Base-by-base conservation (phyloP, 1,140 invertebrate species). In the Anoplolepis gracilipes region DNA sequence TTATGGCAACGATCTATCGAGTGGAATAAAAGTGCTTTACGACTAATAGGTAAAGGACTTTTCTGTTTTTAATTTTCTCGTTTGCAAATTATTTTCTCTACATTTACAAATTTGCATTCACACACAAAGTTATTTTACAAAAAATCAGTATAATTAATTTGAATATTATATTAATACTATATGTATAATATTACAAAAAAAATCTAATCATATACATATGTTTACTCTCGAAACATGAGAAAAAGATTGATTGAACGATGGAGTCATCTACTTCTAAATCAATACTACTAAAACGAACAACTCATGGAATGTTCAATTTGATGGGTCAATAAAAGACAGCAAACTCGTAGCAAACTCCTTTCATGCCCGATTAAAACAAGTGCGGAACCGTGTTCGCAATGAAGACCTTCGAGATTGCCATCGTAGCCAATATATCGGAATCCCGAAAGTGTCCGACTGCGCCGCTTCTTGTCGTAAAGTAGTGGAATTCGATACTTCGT, bases 291-390 rank as follows among this genome's bases (percentile, higher is more conserved):
- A 46, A 57, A 53, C 42, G 76, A 85, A 53, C 49, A 57, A 70
- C 46, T 22, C 53, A 39, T 30, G 84, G 65, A 77, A 84, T 79
- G 81, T 87, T 73, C 77, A 85, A 90, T 88, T 85, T 85, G 57
- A 55, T 57, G 62, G 36, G 62, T 61, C 73, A 53, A 82, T 75
- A 78, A 65, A 28, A 46, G 72, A 67, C 72, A 59, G 46, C 65
- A 85, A 59, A 55, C 62, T 55, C 42, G 13, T 70, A 42, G 25
- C 49, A 55, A 82, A 75, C 85, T 88, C 67, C 78, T 73, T 72
- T 82, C 72, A 88, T 89, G 84, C 85, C 87, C 90, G 90, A 92
- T 92, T 92, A 91, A 92, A 92, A 88, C 87, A 85, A 92, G 92
- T 92, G 91, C 92, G 89, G 87, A 92, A 76, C 85, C 90, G 67